These are phyloP conservation scores for Galaxias olidus DNA, from an alignment of 2,797 vertebrate genomes.

Conservation along the genomic window DNA sequence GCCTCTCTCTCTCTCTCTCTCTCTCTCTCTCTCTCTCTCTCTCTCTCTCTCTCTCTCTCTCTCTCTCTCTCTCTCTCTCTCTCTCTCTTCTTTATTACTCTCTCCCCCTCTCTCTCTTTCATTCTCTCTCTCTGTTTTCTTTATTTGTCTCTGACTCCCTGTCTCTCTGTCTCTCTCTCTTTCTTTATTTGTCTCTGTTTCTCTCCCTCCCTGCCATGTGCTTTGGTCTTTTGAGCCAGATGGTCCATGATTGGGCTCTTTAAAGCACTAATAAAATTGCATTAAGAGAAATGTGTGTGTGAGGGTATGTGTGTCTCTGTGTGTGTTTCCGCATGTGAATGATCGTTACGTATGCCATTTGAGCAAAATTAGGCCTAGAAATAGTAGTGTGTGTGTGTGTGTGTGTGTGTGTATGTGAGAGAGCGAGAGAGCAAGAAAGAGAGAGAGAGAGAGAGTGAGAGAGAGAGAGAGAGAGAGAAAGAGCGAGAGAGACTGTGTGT, in stretches of 20 bases:
- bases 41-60: neutral
- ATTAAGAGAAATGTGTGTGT: constrained; percentile 32
- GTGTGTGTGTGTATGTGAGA: neutral
- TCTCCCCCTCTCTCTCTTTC: neutral
- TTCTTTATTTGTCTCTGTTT: constrained; percentile 28
- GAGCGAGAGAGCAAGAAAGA: no score
- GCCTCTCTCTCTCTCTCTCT: neutral
- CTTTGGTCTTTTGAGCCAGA: constrained; percentile 48
- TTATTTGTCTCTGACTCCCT: neutral
- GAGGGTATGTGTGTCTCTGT: constrained; percentile 1
- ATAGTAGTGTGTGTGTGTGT: constrained; percentile 24
- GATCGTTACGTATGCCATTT: neutral
- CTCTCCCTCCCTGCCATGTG: constrained; percentile 2
- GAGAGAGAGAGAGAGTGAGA: no score
- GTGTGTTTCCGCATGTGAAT: constrained; percentile 23
- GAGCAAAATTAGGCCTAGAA: neutral
- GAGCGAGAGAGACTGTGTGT: no score
- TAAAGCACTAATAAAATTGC: constrained; percentile 36
- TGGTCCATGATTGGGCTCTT: constrained; percentile 56
- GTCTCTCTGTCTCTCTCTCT: constrained; percentile 1
- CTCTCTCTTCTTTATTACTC: neutral
- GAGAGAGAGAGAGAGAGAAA: no score
- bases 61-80: neutral
- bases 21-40: neutral
- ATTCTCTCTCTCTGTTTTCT: neutral